A percentile compares a stretch with the other conserved stretches of the same genome.
Evolutionary conservation across 2,797 vertebrate genomes (phyloP).

Genomic region (Cuculus canorus): DNA sequence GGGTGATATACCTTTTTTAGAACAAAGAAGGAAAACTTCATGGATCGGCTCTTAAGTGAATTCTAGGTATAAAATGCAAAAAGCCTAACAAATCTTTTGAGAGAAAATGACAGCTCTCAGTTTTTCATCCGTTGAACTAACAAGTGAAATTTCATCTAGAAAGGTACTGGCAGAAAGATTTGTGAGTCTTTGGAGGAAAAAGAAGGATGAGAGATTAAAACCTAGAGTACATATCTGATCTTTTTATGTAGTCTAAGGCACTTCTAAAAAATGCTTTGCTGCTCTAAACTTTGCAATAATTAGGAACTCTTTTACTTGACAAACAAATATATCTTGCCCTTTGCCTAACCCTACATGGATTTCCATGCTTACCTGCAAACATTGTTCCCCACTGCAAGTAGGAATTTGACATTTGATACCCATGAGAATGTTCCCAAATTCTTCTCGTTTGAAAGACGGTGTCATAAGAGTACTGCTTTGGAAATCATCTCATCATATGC

Average conservation of each 20-base stretch:
- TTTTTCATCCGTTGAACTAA: conserved; percentile 6
- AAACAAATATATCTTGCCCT: background rate
- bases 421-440: background rate
- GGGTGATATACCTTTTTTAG: background rate
- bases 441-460: background rate
- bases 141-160: background rate
- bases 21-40: background rate
- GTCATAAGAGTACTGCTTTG: background rate
- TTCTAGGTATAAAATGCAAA: background rate
- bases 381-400: background rate
- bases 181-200: background rate
- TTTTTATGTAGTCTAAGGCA: background rate
- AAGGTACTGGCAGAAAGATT: background rate
- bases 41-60: background rate
- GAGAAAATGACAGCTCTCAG: background rate
- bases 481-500: background rate
- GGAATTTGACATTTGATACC: background rate
- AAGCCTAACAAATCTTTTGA: conserved; percentile 13
- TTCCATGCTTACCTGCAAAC: background rate
- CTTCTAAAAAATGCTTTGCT: background rate
- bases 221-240: background rate
- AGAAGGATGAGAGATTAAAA: background rate
- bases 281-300: background rate
- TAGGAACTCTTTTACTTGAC: background rate
- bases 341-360: background rate